These are phyloP conservation scores for Lucilia cuprina DNA, from an alignment of 1,140 invertebrate genomes.

Conservation along the genomic window DNA sequence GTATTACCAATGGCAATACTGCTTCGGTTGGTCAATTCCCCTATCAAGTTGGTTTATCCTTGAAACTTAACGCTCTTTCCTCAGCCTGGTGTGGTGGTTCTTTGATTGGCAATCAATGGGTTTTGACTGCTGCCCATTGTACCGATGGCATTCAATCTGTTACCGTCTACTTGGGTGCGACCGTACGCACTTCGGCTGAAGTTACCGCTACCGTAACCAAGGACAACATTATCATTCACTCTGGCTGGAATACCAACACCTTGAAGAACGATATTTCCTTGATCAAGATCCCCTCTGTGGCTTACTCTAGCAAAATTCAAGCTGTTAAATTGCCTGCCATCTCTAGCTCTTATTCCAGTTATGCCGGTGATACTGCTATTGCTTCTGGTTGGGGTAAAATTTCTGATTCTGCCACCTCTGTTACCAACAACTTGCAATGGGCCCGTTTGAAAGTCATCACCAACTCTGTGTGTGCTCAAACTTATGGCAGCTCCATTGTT, in stretches of 20 bases:
- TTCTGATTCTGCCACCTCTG: slow-evolving; percentile 39
- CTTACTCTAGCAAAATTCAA: slow-evolving; percentile 38
- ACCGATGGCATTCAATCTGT: slow-evolving; percentile 51
- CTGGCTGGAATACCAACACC: slow-evolving; percentile 28
- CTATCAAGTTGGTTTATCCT: slow-evolving; percentile 57
- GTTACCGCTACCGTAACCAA: slow-evolving; percentile 26
- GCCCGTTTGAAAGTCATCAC: slow-evolving; percentile 38
- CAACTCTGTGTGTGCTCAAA: slow-evolving; percentile 40
- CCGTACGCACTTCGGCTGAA: slow-evolving; percentile 22
- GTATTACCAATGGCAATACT: slow-evolving; percentile 54
- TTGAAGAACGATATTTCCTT: slow-evolving; percentile 55
- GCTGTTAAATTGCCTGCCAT: slow-evolving; percentile 41
- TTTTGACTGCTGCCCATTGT: slow-evolving; percentile 69
- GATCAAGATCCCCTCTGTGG: slow-evolving; percentile 47
- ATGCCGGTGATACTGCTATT: slow-evolving; percentile 41
- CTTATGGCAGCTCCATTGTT: slow-evolving; percentile 46
- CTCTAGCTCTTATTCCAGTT: slow-evolving; percentile 49
- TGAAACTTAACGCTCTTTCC: slow-evolving; percentile 44
- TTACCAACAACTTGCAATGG: slow-evolving; percentile 39
- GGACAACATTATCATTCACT: slow-evolving; percentile 24
- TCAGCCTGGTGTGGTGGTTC: slow-evolving; percentile 65
- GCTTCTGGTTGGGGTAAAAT: slow-evolving; percentile 55
- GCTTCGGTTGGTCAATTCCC: slow-evolving; percentile 58
- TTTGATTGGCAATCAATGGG: slow-evolving; percentile 65
- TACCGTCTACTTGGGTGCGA: slow-evolving; percentile 31